Base-by-base conservation (phyloP, 1,140 invertebrate species). In the Philotrypesis tridentata region DNA sequence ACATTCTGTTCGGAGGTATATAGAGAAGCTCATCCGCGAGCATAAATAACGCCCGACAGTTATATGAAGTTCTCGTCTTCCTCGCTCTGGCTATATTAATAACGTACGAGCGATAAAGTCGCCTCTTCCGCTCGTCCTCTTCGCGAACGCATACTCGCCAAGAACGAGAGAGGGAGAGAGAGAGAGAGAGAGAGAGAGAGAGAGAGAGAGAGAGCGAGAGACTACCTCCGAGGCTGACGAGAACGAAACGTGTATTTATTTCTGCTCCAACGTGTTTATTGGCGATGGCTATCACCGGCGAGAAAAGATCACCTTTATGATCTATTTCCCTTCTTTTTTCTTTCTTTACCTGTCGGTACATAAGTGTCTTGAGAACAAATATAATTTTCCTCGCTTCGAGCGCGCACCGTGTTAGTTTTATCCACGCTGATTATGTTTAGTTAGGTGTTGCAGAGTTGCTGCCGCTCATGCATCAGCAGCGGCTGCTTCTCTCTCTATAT, bases 11-110 rank as follows among this genome's bases (percentile, higher is more conserved):
- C 70, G n/a, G 17, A 55, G 48, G 48, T 55, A 55, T 55, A 55
- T 55, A 67, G 60, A 21, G 25, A 48, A 70, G 43, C 68, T 48
- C 17, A 33, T 25, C 27, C 79, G 29, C 12, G 71, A 55, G 72
- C 72, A 40, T 81, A 81, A 81, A 81, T 81, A 81, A 81, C 60
- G 40, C 25, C 43, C 29, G 79, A 81, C 79, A 81, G 79, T 81
- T 81, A 81, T 81, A 81, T 75, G 79, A 81, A 81, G 79, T 75
- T 81, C 79, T 81, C 72, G 79, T 81, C 79, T 81, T 81, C 48
- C 79, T 75, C 72, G 40, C 31, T 81, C 67, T 75, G 79, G 23
- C 72, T 74, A 75, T 74, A 75, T 81, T 81, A 81, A 81, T 81
- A 81, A 81, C 63, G 43, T 81, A 81, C 79, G 72, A 75, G 79